Conservation (phyloP, 2,888 invertebrate genomes). For the Noctua fimbriata region DNA sequence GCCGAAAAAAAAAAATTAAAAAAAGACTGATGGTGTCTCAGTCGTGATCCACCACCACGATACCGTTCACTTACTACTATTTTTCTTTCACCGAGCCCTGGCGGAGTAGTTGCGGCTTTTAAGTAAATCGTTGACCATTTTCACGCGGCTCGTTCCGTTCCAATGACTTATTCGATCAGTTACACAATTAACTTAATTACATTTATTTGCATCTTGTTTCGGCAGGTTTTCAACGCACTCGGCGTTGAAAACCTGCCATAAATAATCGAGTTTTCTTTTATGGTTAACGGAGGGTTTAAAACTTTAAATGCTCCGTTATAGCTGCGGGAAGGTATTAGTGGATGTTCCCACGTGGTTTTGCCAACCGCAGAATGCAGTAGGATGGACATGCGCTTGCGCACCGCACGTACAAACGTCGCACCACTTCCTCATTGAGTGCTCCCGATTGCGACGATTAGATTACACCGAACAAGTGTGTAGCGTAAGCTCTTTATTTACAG, state of each 20-base stretch:
- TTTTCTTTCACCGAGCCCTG: constrained; percentile 57
- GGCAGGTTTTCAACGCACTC: no score
- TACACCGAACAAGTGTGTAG: constrained; percentile 54
- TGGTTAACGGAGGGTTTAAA: constrained; percentile 1
- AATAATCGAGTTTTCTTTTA: constrained; percentile 16
- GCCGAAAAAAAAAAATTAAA: constrained; percentile 69
- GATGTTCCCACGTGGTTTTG: constrained; percentile 56
- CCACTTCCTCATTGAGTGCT: constrained; percentile 81
- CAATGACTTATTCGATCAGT: constrained; percentile 67
- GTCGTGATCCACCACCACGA: constrained; percentile 73
- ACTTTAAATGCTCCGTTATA: constrained; percentile 24
- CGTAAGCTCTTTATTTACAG: constrained; percentile 59
- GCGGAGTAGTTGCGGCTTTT: constrained; percentile 66
- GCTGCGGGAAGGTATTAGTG: constrained; percentile 18
- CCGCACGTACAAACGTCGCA: constrained; percentile 65
- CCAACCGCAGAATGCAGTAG: constrained; percentile 64
- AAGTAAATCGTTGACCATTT: constrained; percentile 67
- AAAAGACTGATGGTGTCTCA: constrained; percentile 69
- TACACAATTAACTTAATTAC: constrained; percentile 65
- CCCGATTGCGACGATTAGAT: constrained; percentile 71
- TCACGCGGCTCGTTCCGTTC: constrained; percentile 68
- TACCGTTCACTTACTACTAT: constrained; percentile 77
- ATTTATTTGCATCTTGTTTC: constrained; percentile 64
- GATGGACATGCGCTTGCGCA: constrained; percentile 61
- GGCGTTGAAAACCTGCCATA: constrained; percentile 4